phyloP scores from a whole-genome alignment of 2,888 invertebrate genomes.

The Xylota segnis region DNA sequence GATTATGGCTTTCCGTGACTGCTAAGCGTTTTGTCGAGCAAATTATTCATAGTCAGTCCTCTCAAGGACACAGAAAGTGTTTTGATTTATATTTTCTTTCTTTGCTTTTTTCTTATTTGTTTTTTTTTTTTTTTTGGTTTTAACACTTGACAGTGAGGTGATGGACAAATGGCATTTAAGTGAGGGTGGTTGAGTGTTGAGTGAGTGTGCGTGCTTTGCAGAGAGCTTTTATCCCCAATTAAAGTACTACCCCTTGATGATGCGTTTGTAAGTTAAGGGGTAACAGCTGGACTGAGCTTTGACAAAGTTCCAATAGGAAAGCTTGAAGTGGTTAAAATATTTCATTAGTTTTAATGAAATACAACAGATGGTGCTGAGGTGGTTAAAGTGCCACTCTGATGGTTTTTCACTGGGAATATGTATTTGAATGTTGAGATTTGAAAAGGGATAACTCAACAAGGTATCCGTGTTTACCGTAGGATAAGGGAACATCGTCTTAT shows the following conservation, averaged over 20 bases:
- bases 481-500: too few relatives aligned
- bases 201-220: slow-evolving; percentile 28
- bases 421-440: slow-evolving; percentile 1
- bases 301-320: slow-evolving; percentile 15
- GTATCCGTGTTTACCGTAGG: too few relatives aligned
- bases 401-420: background rate
- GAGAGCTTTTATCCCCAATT: slow-evolving; percentile 16
- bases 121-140: background rate
- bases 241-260: background rate
- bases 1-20: slow-evolving; percentile 49
- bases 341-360: background rate
- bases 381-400: background rate
- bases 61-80: slow-evolving; percentile 19
- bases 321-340: slow-evolving; percentile 2
- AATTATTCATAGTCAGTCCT: slow-evolving; percentile 34
- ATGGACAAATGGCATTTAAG: background rate
- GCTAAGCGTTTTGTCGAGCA: slow-evolving; percentile 11
- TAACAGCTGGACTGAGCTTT: background rate
- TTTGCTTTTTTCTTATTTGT: background rate
- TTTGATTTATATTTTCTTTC: slow-evolving; percentile 11
- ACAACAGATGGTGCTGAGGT: slow-evolving; percentile 33
- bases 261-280: background rate
- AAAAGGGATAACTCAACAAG: background rate
- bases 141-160: background rate
- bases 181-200: background rate